These are phyloP conservation scores for Ellobius talpinus DNA, from an alignment of 2,113 vertebrate species.

Conservation along the genomic window DNA sequence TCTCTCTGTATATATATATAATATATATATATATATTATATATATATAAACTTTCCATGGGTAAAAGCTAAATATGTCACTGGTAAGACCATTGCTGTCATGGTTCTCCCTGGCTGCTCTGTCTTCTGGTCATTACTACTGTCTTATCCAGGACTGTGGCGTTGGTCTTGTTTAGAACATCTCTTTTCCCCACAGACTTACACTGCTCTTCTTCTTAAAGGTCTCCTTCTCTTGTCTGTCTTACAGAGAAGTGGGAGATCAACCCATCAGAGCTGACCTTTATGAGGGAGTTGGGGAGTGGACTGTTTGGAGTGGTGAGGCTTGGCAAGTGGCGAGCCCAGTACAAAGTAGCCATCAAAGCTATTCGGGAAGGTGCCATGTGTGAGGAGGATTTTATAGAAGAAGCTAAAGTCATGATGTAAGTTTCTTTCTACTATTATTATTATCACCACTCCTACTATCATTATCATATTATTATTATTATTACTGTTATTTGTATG, in stretches of 20 bases:
- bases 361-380: conserved; percentile 96
- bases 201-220: background rate
- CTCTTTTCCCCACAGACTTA: background rate
- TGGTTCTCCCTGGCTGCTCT: background rate
- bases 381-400: conserved; percentile 98
- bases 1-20: too few species aligned
- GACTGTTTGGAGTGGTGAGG: conserved; percentile 94
- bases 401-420: conserved; percentile 99
- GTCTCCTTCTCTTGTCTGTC: background rate
- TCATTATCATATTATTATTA: too few species aligned
- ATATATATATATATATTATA: too few species aligned
- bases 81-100: background rate
- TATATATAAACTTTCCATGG: too few species aligned
- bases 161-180: background rate
- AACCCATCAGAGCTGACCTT: conserved; percentile 95
- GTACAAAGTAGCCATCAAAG: conserved; percentile 97
- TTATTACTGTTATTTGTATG: background rate
- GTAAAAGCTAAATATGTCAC: conserved; percentile 5
- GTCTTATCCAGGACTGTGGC: background rate
- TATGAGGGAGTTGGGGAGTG: conserved; percentile 95
- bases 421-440: conserved; percentile 66
- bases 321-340: conserved; percentile 95
- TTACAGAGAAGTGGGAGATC: conserved; percentile 95
- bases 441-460: accelerated
- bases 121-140: background rate